Evolutionary conservation across 2,113 vertebrate species (phyloP).

Genomic region (Malurus melanocephalus): DNA sequence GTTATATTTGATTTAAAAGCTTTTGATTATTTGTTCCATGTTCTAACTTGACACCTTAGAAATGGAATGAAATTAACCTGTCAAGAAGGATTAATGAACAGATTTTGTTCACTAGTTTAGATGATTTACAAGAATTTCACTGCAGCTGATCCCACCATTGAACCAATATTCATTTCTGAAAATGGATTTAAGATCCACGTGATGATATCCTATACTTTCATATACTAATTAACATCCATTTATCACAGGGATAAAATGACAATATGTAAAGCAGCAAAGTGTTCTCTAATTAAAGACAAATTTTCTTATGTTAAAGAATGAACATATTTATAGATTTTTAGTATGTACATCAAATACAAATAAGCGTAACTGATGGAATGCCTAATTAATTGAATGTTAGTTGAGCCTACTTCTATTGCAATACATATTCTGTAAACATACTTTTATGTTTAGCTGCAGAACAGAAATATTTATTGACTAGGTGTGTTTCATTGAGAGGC

Average conservation of each 20-base stretch:
- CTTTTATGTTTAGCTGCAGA: not conserved
- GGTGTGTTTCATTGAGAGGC: not conserved
- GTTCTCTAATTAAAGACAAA: not conserved
- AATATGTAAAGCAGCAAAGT: not conserved
- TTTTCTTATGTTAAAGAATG: not conserved
- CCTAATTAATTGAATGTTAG: not conserved
- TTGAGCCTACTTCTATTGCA: not conserved
- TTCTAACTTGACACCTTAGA: constrained; percentile 66
- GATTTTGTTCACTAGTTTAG: constrained; percentile 55
- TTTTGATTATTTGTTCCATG: constrained; percentile 68
- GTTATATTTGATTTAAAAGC: constrained; percentile 67
- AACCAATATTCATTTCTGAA: constrained; percentile 44
- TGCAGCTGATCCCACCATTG: constrained; percentile 6
- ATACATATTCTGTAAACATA: not conserved
- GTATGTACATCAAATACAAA: not conserved
- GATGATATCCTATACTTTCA: not conserved
- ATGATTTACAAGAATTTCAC: constrained; percentile 46
- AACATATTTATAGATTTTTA: not conserved
- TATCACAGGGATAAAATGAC: not conserved
- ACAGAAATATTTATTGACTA: not conserved
- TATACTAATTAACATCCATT: constrained; percentile 31
- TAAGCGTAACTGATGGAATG: not conserved
- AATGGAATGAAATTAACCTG: constrained; percentile 67
- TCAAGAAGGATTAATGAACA: constrained; percentile 67
- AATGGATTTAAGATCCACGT: constrained; percentile 22